Evolutionary conservation across 1,140 invertebrate genomes (phyloP).

Genomic region (Lysiphlebus fabarum): DNA sequence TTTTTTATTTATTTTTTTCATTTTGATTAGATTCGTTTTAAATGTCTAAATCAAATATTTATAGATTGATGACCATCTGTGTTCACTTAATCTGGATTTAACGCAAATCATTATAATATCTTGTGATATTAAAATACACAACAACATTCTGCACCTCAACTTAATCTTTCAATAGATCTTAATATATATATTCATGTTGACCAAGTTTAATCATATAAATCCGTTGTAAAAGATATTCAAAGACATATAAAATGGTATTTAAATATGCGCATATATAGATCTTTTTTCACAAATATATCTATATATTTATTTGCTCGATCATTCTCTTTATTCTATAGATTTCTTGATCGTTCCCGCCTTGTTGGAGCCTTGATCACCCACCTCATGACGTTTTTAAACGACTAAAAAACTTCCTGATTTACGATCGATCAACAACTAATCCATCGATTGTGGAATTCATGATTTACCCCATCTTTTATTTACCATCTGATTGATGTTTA

Average conservation of each 20-base stretch:
- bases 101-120: slow-evolving; percentile 23
- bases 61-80: slow-evolving; percentile 36
- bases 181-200: slow-evolving; percentile 27
- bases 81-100: slow-evolving; percentile 47
- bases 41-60: slow-evolving; percentile 48
- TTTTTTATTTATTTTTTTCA: not conserved
- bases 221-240: too few relatives aligned
- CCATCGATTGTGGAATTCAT: slow-evolving; percentile 19
- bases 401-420: slow-evolving; percentile 17
- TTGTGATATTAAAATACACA: slow-evolving; percentile 23
- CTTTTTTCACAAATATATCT: too few relatives aligned
- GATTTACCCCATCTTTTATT: slow-evolving; percentile 17
- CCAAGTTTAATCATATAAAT: too few relatives aligned
- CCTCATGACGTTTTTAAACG: not conserved
- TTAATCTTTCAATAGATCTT: slow-evolving; percentile 40
- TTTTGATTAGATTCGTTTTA: slow-evolving; percentile 21
- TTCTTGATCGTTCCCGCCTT: slow-evolving; percentile 14
- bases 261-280: too few relatives aligned
- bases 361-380: slow-evolving; percentile 7
- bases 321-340: too few relatives aligned
- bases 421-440: slow-evolving; percentile 17
- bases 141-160: not conserved
- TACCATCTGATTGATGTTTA: slow-evolving; percentile 12
- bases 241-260: too few relatives aligned
- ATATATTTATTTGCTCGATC: not conserved